A percentile compares a stretch with the other conserved stretches of the same genome.
Evolutionary conservation across 1,140 invertebrate genomes (phyloP).

Genomic region (Brachionus koreanus): DNA sequence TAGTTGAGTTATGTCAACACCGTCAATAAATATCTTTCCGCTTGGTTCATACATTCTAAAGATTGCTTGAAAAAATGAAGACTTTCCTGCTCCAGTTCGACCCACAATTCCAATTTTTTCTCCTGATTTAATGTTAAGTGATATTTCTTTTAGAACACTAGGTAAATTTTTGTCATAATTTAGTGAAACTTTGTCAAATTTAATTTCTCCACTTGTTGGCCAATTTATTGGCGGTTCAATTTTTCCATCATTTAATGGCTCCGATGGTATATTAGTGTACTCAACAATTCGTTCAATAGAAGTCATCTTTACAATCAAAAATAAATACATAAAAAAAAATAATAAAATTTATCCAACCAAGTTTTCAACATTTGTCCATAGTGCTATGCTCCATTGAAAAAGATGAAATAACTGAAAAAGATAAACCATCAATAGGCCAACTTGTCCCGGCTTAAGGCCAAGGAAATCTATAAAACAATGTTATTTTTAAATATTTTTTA

Average conservation of each 20-base stretch:
- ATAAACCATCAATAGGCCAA: slow-evolving; percentile 38
- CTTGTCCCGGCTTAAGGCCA: slow-evolving; percentile 26
- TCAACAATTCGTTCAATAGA: slow-evolving; percentile 38
- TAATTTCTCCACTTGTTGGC: slow-evolving; percentile 24
- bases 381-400: slow-evolving; percentile 42
- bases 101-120: slow-evolving; percentile 72
- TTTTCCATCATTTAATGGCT: slow-evolving; percentile 47
- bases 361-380: slow-evolving; percentile 31
- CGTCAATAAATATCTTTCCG: slow-evolving; percentile 68
- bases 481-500: background rate
- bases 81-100: slow-evolving; percentile 80
- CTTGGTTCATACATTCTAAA: slow-evolving; percentile 61
- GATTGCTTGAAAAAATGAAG: slow-evolving; percentile 66
- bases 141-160: slow-evolving; percentile 1
- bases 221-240: slow-evolving; percentile 43
- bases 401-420: slow-evolving; percentile 40
- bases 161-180: slow-evolving; percentile 39
- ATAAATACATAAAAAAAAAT: slow-evolving; percentile 64
- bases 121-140: background rate
- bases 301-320: background rate
- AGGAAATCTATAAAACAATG: background rate
- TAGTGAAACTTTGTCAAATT: slow-evolving; percentile 40
- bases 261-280: slow-evolving; percentile 9
- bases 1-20: slow-evolving; percentile 64
- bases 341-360: slow-evolving; percentile 60